Conservation (phyloP, 2,888 invertebrate genomes). For the Drosophila quinaria region DNA sequence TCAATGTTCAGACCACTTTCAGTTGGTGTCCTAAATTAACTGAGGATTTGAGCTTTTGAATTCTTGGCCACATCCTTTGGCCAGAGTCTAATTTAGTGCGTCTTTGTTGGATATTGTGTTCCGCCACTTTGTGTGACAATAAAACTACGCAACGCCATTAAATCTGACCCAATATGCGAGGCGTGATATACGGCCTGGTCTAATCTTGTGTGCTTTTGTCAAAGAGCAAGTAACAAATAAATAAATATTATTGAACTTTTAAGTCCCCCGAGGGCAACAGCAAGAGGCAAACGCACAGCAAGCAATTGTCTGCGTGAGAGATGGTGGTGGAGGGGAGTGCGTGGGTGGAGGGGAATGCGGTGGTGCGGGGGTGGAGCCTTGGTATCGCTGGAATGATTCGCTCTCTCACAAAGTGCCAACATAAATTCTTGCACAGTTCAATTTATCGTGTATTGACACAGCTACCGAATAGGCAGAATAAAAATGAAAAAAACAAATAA, state of each 20-base stretch:
- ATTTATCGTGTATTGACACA: constrained; percentile 78
- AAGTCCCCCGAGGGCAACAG: constrained; percentile 60
- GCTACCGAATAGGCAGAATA: constrained; percentile 50
- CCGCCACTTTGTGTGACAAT: constrained; percentile 50
- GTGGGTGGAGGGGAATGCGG: not conserved
- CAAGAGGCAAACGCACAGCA: constrained; percentile 32
- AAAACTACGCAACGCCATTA: constrained; percentile 65
- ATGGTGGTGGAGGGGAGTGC: not conserved
- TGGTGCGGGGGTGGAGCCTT: not conserved
- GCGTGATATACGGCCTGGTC: constrained; percentile 67
- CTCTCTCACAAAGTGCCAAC: constrained; percentile 67
- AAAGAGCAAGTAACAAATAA: constrained; percentile 78
- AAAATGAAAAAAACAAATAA: constrained; percentile 57
- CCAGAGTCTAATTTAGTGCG: constrained; percentile 60
- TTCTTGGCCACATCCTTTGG: constrained; percentile 44
- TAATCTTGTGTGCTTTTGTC: constrained; percentile 76
- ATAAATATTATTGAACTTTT: constrained; percentile 80
- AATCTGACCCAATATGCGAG: constrained; percentile 70
- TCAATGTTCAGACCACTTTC: constrained; percentile 54
- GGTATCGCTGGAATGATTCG: constrained; percentile 38
- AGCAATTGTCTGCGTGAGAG: constrained; percentile 38
- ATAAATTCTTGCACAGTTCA: constrained; percentile 78
- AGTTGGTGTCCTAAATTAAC: constrained; percentile 68
- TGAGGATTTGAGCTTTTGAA: constrained; percentile 49
- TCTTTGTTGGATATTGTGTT: constrained; percentile 36